Conservation (phyloP, 2,797 vertebrate genomes). For the Argya squamiceps region DNA sequence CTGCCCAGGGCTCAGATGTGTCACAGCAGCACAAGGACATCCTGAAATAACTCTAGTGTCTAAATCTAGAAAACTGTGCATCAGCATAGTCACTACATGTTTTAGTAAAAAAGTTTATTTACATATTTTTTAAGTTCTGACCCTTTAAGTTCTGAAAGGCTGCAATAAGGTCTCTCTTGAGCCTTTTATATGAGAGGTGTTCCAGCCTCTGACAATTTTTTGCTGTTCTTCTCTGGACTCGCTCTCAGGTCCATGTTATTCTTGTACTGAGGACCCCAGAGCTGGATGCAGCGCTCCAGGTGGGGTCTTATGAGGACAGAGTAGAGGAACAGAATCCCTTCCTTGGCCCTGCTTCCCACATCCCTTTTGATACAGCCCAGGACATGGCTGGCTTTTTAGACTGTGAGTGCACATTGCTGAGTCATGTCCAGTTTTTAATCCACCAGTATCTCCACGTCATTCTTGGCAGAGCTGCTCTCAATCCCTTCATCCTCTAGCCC, state of each 20-base stretch:
- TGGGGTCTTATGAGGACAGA: rapidly evolving
- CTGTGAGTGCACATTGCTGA: not conserved
- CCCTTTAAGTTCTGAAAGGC: not conserved
- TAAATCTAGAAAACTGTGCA: not conserved
- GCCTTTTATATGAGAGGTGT: not conserved
- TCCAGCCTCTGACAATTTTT: not conserved
- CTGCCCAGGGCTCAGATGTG: not conserved
- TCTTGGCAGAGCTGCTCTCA: not conserved
- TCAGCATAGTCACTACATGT: not conserved
- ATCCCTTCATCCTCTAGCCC: not conserved
- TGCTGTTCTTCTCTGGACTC: not conserved
- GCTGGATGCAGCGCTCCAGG: not conserved
- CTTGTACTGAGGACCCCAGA: not conserved
- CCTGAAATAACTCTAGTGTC: not conserved
- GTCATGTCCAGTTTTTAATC: not conserved
- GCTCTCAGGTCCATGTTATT: not conserved
- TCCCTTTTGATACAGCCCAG: not conserved
- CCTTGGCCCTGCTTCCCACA: rapidly evolving
- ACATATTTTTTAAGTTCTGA: not conserved
- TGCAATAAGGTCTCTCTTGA: not conserved
- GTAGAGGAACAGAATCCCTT: not conserved
- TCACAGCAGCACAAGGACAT: not conserved
- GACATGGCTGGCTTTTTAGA: not conserved
- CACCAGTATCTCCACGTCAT: rapidly evolving
- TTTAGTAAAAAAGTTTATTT: not conserved